Evolutionary conservation across 2,113 vertebrate genomes (phyloP), one percentile per base, ranked within the genome.

Genomic region (Hassar affinis): DNA sequence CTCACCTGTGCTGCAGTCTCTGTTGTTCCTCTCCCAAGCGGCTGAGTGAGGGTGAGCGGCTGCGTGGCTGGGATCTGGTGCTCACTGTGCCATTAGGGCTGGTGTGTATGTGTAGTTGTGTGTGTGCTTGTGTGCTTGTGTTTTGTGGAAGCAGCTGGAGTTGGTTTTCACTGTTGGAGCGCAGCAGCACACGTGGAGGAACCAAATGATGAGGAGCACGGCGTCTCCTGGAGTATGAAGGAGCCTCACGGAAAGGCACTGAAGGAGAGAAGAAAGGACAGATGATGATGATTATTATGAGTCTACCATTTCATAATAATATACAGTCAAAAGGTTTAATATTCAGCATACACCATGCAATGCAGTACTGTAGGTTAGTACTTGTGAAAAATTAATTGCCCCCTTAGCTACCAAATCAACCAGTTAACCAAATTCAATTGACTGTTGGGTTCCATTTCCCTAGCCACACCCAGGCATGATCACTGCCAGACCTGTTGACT

Each of bases 241-340:
- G 97, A 89, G 96, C 95, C 95, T 98, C 98, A 38, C 95, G 94
- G 92, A 99, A 98, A 95, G 97, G 97, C 96, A 98, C 98, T 99
- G 90, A 87, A 7, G 88, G 10, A 75, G 10, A 78, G 4, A 74
- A 22, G 30, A 27, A 71, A 17, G 69, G 9, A 57, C n/a, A 77
- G 56, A 77, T 27, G 18, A 57, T 30, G 42, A 15, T 25, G 33
- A 64, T 35, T 17, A 64, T 33, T 33, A 64, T 30, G 22, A n/a
- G 11, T 27, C 25, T 62, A 30, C 59, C 27, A 62, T 62, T 62
- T 30, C 27, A 15, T 30, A 62, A 62, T 62, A 30, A 14, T 62
- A 30, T 30, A 30, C n/a, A 14, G 27, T 62, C 27, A 42, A 42
- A 42, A n/a, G n/a, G n/a, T n/a, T n/a, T n/a, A n/a, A n/a, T n/a